phyloP scores from a whole-genome alignment of 2,888 invertebrate genomes.

The Cheilosia soror region DNA sequence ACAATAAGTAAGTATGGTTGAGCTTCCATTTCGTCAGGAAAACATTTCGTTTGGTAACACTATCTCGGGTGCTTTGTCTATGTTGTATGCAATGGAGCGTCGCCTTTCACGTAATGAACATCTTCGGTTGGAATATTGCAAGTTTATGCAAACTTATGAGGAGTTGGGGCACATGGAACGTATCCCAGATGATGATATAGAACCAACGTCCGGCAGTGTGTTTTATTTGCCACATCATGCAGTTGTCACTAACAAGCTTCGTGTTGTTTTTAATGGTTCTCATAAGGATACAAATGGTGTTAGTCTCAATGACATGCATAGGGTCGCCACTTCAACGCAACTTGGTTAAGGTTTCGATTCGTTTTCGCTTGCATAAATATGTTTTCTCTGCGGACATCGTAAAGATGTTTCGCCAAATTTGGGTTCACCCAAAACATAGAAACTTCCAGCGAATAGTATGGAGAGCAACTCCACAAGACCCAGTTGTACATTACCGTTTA shows the following conservation, averaged over 20 bases:
- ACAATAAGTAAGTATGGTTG: conserved; percentile 11
- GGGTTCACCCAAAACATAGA: conserved; percentile 27
- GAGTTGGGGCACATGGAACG: conserved; percentile 32
- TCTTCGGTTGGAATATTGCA: background rate
- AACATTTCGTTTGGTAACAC: conserved; percentile 9
- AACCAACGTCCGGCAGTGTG: conserved; percentile 12
- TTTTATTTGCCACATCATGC: conserved; percentile 73
- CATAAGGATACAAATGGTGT: conserved; percentile 40
- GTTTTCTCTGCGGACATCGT: conserved; percentile 51
- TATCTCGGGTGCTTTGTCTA: conserved; percentile 17
- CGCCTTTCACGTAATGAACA: background rate
- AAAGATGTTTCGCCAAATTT: conserved; percentile 67
- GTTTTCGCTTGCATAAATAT: conserved; percentile 28
- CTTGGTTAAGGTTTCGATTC: conserved; percentile 44
- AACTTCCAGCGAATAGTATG: conserved; percentile 69
- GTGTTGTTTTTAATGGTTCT: conserved; percentile 74
- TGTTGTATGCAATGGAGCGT: conserved; percentile 16
- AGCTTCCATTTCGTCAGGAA: conserved; percentile 25
- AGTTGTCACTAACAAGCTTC: conserved; percentile 65
- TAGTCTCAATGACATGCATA: conserved; percentile 58
- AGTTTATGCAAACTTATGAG: conserved; percentile 17
- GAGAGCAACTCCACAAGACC: conserved; percentile 1
- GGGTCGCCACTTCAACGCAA: conserved; percentile 68
- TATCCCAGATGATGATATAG: conserved; percentile 8
- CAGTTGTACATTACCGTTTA: conserved; percentile 55